Conservation (phyloP, 2,888 invertebrate species). For the Pyrgus malvae region DNA sequence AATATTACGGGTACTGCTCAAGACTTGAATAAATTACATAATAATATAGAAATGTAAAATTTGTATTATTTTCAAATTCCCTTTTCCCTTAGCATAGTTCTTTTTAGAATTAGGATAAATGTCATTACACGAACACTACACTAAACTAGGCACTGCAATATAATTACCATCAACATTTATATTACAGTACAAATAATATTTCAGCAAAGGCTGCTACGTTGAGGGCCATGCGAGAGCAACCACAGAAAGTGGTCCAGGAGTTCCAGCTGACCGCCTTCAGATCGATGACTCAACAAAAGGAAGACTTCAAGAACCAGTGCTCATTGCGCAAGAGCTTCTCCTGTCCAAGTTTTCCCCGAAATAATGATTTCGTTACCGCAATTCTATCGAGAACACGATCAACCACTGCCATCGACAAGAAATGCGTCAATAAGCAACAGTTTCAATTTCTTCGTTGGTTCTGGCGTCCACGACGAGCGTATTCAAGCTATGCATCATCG, state of each 20-base stretch:
- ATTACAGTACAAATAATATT: constrained; percentile 37
- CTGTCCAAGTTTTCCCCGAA: constrained; percentile 41
- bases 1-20: no score
- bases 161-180: not conserved
- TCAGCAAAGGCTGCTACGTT: constrained; percentile 55
- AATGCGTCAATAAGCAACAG: not conserved
- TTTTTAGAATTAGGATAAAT: not conserved
- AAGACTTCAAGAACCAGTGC: not conserved
- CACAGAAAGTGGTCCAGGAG: constrained; percentile 37
- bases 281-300: constrained; percentile 30
- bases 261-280: constrained; percentile 36
- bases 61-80: no score
- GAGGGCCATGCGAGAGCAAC: constrained; percentile 46
- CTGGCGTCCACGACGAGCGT: constrained; percentile 6
- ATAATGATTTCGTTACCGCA: not conserved
- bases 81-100: not conserved
- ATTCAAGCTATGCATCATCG: not conserved
- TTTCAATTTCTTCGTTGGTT: constrained; percentile 2
- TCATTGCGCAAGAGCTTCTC: constrained; percentile 44
- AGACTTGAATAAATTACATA: constrained; percentile 10
- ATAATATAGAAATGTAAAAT: no score
- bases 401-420: not conserved
- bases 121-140: not conserved
- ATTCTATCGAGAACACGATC: constrained; percentile 18
- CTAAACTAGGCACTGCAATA: not conserved